Evolutionary conservation across 2,888 invertebrate genomes (phyloP), one percentile per base, ranked within the genome.

Genomic region (Caradrina kadenii): DNA sequence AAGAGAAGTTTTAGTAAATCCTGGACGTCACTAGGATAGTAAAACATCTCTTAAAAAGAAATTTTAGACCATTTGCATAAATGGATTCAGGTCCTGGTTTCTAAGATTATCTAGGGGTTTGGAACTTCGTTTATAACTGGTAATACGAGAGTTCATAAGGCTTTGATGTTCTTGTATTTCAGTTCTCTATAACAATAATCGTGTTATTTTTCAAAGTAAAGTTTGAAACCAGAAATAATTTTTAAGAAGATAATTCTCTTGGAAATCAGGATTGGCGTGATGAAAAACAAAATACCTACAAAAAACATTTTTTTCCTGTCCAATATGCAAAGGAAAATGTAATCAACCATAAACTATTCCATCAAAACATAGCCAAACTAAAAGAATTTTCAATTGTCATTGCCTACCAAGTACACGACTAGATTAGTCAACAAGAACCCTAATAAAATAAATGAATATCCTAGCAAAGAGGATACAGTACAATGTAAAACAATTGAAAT

Each of bases 401-500:
- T 31, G 1, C 13, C 39, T 11, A 17, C 15, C 13, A 21, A 17
- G 8, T 10, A 52, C 13, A 42, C 21, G 2, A 53, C 6, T 15
- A 22, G 17, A 42, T 59, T 42, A 58, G 39, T 22, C 50, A 19
- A 8, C 10, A 19, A 22, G 5, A 17, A 0, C 8, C 1, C 7
- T 35, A 26, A 60, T 39, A 62, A 71, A 71, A 71, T 31, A 60
- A 67, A 73, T 60, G 22, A 70, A 21, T 35, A n/a, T 59, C 39
- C 31, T 42, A 8, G 26, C 35, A 58, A 59, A 68, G 39, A 63
- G 74, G 74, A 73, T 68, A 59, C 31, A 45, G 39, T n/a, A 64
- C 21, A 69, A 54, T 66, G 69, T 69, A 42, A 73, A 71, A 81
- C 86, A 88, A 93, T 91, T 91, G 87, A 89, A 87, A 89, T 89